phyloP scores from a whole-genome alignment of 2,888 invertebrate species.

The Synanthedon andrenaeformis region DNA sequence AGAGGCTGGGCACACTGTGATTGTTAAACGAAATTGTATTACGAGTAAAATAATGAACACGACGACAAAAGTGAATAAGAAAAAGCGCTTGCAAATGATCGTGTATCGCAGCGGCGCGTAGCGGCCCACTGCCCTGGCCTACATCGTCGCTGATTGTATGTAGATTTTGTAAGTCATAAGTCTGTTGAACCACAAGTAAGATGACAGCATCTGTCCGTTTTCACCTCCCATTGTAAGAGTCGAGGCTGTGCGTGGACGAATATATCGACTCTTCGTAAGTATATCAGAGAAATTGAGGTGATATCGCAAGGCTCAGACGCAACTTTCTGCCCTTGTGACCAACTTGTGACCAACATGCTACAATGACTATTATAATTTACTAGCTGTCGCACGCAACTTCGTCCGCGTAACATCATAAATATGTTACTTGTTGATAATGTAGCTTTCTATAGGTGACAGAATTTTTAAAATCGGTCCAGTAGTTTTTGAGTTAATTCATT shows the following conservation, averaged over 20 bases:
- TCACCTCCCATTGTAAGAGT: slow-evolving; percentile 43
- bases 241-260: slow-evolving; percentile 15
- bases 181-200: slow-evolving; percentile 41
- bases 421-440: too few relatives aligned
- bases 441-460: too few relatives aligned
- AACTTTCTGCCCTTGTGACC: slow-evolving; percentile 53
- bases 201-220: slow-evolving; percentile 62
- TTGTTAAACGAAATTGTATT: too few relatives aligned
- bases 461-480: too few relatives aligned
- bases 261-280: slow-evolving; percentile 8
- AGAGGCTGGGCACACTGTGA: too few relatives aligned
- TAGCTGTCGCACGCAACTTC: not conserved
- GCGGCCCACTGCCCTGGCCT: slow-evolving; percentile 62
- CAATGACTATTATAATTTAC: slow-evolving; percentile 10
- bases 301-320: slow-evolving; percentile 42
- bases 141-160: slow-evolving; percentile 63
- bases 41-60: too few relatives aligned
- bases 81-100: not conserved
- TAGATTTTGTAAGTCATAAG: slow-evolving; percentile 65
- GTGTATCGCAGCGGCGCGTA: slow-evolving; percentile 17
- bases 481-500: too few relatives aligned
- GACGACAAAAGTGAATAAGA: too few relatives aligned
- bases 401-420: too few relatives aligned
- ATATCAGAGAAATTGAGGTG: slow-evolving; percentile 54
- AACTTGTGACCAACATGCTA: slow-evolving; percentile 50